Conservation (phyloP, 2,113 vertebrate genomes). For the Stigmatopora argus region DNA sequence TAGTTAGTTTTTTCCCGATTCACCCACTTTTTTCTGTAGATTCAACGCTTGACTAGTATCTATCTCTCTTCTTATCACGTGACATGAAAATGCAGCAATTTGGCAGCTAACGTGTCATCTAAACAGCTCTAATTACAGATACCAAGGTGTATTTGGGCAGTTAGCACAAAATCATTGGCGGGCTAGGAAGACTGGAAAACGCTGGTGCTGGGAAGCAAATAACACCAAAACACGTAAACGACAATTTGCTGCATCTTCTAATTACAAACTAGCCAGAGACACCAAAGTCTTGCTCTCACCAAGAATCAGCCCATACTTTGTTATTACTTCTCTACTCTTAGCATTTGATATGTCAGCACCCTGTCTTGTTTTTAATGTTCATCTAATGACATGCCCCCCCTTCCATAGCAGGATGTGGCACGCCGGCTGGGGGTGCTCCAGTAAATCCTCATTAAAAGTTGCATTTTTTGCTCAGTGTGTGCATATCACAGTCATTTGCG, state of each 20-base stretch:
- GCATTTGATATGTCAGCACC: slow-evolving; percentile 61
- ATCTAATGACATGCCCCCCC: slow-evolving; percentile 31
- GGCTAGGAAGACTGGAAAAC: slow-evolving; percentile 40
- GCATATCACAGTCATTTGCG: slow-evolving; percentile 24
- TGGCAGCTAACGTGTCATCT: slow-evolving; percentile 58
- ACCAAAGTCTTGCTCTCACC: slow-evolving; percentile 61
- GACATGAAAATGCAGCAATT: slow-evolving; percentile 52
- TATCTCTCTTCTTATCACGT: slow-evolving; percentile 43
- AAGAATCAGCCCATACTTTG: slow-evolving; percentile 48
- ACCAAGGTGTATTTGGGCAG: slow-evolving; percentile 48
- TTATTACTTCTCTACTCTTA: slow-evolving; percentile 60
- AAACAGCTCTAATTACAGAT: slow-evolving; percentile 63
- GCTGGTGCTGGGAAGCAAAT: background rate
- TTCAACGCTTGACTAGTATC: slow-evolving; percentile 23
- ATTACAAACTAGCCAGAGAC: slow-evolving; percentile 73
- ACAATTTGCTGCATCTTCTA: slow-evolving; percentile 46
- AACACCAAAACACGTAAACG: slow-evolving; percentile 3
- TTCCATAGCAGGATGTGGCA: slow-evolving; percentile 37
- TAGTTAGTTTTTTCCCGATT: too few relatives aligned
- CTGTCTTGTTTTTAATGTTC: slow-evolving; percentile 45
- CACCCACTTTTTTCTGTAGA: slow-evolving; percentile 18
- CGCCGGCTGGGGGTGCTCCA: slow-evolving; percentile 22
- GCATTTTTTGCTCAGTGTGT: slow-evolving; percentile 22
- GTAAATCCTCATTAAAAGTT: slow-evolving; percentile 31
- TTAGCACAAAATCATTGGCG: slow-evolving; percentile 50